Evolutionary conservation across 2,113 vertebrate species (phyloP).

Genomic region (Sorex araneus): DNA sequence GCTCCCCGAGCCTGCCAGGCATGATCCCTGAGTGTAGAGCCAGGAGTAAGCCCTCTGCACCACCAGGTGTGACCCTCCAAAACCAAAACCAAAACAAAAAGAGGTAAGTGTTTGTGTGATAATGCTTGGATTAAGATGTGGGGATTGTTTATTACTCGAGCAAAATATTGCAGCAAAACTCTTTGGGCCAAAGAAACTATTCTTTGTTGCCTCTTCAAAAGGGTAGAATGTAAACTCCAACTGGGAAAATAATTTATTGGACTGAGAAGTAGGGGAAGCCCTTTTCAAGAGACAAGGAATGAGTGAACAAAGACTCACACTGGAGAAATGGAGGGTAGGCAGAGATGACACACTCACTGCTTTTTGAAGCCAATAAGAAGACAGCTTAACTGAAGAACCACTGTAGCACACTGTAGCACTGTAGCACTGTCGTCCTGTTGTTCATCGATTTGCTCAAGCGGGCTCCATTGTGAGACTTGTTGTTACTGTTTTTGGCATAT

Average conservation of each 20-base stretch:
- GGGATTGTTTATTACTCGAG: neutral
- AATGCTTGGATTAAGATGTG: neutral
- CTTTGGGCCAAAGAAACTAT: neutral
- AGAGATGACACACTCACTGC: too few species aligned
- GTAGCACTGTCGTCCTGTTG: too few species aligned
- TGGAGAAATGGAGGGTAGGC: too few species aligned
- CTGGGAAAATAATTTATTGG: neutral
- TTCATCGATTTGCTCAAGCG: too few species aligned
- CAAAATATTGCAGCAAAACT: neutral
- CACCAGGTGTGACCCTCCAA: too few species aligned
- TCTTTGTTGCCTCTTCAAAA: neutral
- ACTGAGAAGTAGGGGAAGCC: neutral
- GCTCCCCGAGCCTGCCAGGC: neutral
- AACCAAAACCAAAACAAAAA: neutral
- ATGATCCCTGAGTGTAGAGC: too few species aligned
- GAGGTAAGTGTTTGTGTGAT: neutral
- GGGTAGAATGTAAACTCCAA: neutral
- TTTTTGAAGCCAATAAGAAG: conserved; percentile 8
- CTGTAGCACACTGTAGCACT: too few species aligned
- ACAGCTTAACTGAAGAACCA: neutral
- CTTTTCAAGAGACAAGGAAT: neutral
- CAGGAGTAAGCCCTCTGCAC: too few species aligned
- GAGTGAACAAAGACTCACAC: neutral
- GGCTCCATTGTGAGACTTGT: too few species aligned
- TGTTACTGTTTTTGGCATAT: too few species aligned